Conservation (phyloP, 1,140 invertebrate species). For the Listronotus bonariensis region DNA sequence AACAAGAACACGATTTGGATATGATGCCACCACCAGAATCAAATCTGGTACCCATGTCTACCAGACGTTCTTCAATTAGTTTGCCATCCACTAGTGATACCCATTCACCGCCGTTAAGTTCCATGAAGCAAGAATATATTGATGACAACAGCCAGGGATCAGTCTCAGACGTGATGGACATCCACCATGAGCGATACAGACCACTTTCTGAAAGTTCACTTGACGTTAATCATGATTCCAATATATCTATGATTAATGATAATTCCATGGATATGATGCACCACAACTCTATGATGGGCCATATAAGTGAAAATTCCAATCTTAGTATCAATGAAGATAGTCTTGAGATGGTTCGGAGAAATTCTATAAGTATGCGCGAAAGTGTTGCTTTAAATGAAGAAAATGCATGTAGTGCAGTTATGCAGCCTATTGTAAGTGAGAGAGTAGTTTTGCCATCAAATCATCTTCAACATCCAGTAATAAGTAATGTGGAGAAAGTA, state of each 20-base stretch:
- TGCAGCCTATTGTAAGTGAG: slow-evolving; percentile 34
- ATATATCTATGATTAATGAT: slow-evolving; percentile 57
- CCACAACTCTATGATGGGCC: slow-evolving; percentile 42
- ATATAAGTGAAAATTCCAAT: slow-evolving; percentile 58
- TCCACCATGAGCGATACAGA: slow-evolving; percentile 46
- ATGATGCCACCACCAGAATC: slow-evolving; percentile 68
- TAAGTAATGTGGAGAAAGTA: slow-evolving; percentile 44
- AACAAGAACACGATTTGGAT: slow-evolving; percentile 59
- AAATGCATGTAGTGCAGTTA: slow-evolving; percentile 29
- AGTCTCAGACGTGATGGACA: slow-evolving; percentile 53
- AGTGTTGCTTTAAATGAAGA: slow-evolving; percentile 45
- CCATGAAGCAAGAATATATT: slow-evolving; percentile 70
- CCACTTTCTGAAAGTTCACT: slow-evolving; percentile 55
- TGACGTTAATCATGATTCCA: slow-evolving; percentile 54
- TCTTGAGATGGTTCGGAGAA: slow-evolving; percentile 45
- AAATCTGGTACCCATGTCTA: slow-evolving; percentile 59
- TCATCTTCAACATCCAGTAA: background rate
- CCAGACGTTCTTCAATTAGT: slow-evolving; percentile 61
- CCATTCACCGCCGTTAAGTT: slow-evolving; percentile 56
- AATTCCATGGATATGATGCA: slow-evolving; percentile 56
- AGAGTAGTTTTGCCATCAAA: slow-evolving; percentile 18
- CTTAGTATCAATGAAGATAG: slow-evolving; percentile 55
- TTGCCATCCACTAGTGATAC: slow-evolving; percentile 43
- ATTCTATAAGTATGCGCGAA: slow-evolving; percentile 35
- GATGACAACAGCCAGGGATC: slow-evolving; percentile 72